Evolutionary conservation across 2,888 invertebrate species (phyloP).

Genomic region (Bombyx huttoni): DNA sequence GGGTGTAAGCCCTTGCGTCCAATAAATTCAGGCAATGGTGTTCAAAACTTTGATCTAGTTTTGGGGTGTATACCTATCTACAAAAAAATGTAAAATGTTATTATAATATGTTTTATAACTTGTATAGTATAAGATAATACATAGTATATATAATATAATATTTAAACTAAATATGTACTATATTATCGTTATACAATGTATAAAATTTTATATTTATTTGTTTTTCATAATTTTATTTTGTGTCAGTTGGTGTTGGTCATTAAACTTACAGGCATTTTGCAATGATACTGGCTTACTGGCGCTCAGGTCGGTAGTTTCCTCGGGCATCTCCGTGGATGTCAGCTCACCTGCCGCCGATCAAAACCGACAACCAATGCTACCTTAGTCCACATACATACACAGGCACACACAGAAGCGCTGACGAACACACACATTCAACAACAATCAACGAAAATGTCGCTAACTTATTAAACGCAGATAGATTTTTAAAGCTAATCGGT

Average conservation of each 20-base stretch:
- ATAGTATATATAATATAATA: too few species aligned
- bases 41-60: too few species aligned
- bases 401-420: constrained; percentile 12
- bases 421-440: neutral
- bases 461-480: neutral
- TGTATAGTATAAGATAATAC: too few species aligned
- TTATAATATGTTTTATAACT: too few species aligned
- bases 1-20: too few species aligned
- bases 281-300: constrained; percentile 21
- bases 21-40: too few species aligned
- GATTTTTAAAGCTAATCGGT: too few species aligned
- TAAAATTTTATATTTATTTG: neutral
- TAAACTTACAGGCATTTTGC: constrained; percentile 35
- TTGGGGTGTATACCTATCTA: too few species aligned
- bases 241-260: constrained; percentile 1
- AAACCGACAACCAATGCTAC: constrained; percentile 27
- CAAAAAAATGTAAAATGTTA: too few species aligned
- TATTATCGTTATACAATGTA: neutral
- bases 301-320: constrained; percentile 20
- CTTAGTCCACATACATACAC: constrained; percentile 47
- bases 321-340: constrained; percentile 31
- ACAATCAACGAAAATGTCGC: neutral
- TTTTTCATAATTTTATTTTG: neutral
- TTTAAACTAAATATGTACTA: neutral
- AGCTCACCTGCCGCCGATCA: constrained; percentile 36